Base-by-base conservation (phyloP, 2,113 vertebrate species). In the Macaca mulatta region DNA sequence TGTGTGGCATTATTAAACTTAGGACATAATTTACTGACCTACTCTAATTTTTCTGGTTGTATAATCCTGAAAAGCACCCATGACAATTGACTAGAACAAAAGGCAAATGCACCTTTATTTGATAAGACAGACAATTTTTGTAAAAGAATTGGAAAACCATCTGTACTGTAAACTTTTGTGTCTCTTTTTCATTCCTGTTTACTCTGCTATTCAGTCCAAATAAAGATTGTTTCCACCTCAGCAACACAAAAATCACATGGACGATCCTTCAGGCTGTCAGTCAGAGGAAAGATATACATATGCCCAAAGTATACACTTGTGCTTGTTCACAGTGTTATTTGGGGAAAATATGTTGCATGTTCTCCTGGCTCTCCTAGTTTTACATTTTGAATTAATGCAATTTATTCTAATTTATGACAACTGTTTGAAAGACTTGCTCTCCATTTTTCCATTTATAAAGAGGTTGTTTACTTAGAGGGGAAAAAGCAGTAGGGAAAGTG, bases 261-360 rank as follows among this genome's bases (percentile, higher is more conserved):
- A 98, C 98, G 98, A 93, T 98, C 98, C 98, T 98, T 98, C 98
- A 98, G 98, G 97, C 98, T 98, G 98, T 99, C 98, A 99, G 97
- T 99, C 98, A 99, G 92, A 98, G 98, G 97, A 98, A 98, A 98
- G 98, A 98, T 98, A 98, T 98, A 98, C 98, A 99, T 99, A 99
- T 99, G 99, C 98, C 98, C 98, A 98, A 96, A 99, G 98, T 98
- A 97, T 98, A 98, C 98, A 98, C 98, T 98, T 98, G 98, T 98
- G 97, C 97, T 98, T 98, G 67, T 98, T 98, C 99, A 96, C 98
- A 98, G 98, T 98, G 98, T 98, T 99, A 99, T 98, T 98, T 98
- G 98, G 98, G 96, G 97, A 98, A 99, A 99, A 99, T 99, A 99
- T 98, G 98, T 98, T 99, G 97, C 98, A 99, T 84, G 97, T 98